Conservation (phyloP, 2,888 invertebrate species). For the Polydrusus pterygomalis region DNA sequence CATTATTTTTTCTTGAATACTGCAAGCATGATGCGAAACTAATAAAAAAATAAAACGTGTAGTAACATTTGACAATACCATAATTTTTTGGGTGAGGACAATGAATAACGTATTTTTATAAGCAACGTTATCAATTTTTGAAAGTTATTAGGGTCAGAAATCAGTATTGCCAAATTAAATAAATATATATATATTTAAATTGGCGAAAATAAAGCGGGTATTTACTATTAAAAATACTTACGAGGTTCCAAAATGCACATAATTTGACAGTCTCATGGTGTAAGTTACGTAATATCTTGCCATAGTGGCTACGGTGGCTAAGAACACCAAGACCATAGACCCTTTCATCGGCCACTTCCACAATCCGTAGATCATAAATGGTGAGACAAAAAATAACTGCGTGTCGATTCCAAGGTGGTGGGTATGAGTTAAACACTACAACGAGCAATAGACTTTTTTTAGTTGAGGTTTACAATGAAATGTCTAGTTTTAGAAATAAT, state of each 20-base stretch:
- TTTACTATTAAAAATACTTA: conserved; percentile 72
- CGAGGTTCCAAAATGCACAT: conserved; percentile 82
- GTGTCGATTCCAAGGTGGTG: conserved; percentile 84
- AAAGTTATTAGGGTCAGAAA: no score
- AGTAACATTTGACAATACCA: no score
- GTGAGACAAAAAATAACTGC: conserved; percentile 79
- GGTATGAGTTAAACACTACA: conserved; percentile 81
- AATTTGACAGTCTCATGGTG: conserved; percentile 77
- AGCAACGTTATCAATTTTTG: no score
- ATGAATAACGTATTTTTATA: no score
- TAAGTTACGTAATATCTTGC: conserved; percentile 79
- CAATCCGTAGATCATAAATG: conserved; percentile 75
- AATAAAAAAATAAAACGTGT: no score
- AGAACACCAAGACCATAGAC: conserved; percentile 68
- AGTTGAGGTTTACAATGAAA: no score
- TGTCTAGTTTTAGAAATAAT: no score
- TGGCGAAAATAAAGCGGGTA: neutral
- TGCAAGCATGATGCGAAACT: no score
- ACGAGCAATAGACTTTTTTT: conserved; percentile 52
- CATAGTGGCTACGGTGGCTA: conserved; percentile 76
- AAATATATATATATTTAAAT: no score
- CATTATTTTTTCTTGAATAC: no score
- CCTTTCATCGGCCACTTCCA: conserved; percentile 79
- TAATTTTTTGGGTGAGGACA: no score
- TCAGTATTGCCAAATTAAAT: no score